phyloP scores from a whole-genome alignment of 2,888 invertebrate genomes.

The Ellobium chinense region DNA sequence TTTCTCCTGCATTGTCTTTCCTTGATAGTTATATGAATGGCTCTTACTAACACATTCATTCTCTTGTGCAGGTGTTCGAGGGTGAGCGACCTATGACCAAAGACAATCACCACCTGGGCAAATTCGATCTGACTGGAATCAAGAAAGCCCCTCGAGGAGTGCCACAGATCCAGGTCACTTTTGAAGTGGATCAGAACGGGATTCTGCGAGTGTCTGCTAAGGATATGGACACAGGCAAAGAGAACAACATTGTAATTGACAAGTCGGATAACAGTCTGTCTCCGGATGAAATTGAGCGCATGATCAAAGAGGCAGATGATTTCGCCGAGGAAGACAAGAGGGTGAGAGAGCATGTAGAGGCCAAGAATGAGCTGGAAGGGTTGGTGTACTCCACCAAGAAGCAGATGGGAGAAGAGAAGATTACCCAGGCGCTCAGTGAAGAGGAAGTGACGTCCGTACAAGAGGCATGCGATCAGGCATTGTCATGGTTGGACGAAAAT shows the following conservation, averaged over 20 bases:
- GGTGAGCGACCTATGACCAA: constrained; percentile 99
- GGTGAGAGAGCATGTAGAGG: constrained; percentile 89
- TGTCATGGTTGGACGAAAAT: constrained; percentile 98
- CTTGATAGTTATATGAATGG: no score
- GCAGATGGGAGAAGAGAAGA: constrained; percentile 95
- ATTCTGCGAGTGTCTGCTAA: constrained; percentile 89
- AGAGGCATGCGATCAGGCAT: constrained; percentile 93
- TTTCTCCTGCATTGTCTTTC: no score
- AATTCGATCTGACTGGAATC: constrained; percentile 98
- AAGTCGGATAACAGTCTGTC: constrained; percentile 98
- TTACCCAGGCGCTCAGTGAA: constrained; percentile 87
- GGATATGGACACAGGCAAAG: constrained; percentile 99
- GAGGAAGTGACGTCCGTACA: constrained; percentile 96
- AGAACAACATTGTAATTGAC: constrained; percentile 99
- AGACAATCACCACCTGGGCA: constrained; percentile 98
- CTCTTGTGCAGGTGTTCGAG: constrained; percentile 88
- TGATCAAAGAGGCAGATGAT: constrained; percentile 99
- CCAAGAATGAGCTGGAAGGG: constrained; percentile 94
- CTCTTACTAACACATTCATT: no score
- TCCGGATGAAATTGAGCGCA: constrained; percentile 98
- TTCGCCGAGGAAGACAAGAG: constrained; percentile 99
- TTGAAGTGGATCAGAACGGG: constrained; percentile 82
- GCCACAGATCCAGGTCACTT: constrained; percentile 80
- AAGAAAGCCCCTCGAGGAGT: constrained; percentile 85
- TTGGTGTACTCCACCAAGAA: constrained; percentile 98